Evolutionary conservation across 2,888 invertebrate species (phyloP), one percentile per base, ranked within the genome.

Genomic region (Ichneumon xanthorius): DNA sequence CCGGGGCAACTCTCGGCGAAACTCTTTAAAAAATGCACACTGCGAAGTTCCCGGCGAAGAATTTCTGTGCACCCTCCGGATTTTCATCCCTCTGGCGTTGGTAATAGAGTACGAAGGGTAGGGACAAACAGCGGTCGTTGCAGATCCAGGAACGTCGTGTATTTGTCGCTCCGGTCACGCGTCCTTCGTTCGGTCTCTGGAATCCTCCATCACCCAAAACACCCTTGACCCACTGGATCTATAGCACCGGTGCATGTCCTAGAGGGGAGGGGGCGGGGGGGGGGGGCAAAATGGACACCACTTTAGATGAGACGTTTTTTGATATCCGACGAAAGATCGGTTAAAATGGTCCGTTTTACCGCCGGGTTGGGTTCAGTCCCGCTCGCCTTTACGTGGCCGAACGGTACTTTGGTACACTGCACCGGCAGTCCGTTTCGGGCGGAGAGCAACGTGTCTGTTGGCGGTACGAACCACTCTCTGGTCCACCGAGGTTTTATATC

Each of bases 111-210:
- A 11, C 22, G 11, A 11, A 58, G 55, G 22, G 4, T 58, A 11
- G 22, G 11, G 16, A 45, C 16, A 58, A 26, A 58, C 22, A 58
- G 22, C 55, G 22, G 55, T 55, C 55, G 55, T 63, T 72, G 71
- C 16, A 71, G 26, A 71, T 50, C 50, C 33, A 4, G 30, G 22
- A n/a, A 37, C 48, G 11, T 4, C n/a, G 50, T 61, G 40, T 80
- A 80, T 83, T 87, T 82, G 82, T 81, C 70, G 73, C 78, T 80
- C 80, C 78, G 82, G 85, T 87, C 85, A 86, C 88, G 76, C 71
- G 61, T 86, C 72, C 63, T 75, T 81, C 68, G 48, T 48, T 77
- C 73, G 58, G 73, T 82, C 75, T 26, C 70, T 61, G 72, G 40
- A 50, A 30, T 45, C 22, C 65, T 68, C 26, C 73, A 14, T 30